Percentiles rank a stretch among this genome's conserved stretches.
These are phyloP conservation scores for Hyla sarda DNA, from an alignment of 2,113 vertebrate species.

Conservation along the genomic window DNA sequence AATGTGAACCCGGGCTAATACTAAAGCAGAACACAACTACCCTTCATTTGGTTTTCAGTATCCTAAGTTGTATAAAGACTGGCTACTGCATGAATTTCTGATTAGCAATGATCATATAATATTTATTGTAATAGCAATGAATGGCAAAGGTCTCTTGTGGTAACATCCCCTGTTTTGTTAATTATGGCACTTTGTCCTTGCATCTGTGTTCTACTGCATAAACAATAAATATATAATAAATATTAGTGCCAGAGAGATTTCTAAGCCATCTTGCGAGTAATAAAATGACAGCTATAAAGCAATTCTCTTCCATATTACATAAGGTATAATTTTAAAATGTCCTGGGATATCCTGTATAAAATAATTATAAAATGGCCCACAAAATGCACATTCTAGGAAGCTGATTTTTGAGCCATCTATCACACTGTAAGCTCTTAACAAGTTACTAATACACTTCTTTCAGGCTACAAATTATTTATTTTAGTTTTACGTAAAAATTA, in stretches of 20 bases:
- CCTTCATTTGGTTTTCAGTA: neutral
- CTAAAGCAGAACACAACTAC: neutral
- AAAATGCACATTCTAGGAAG: neutral
- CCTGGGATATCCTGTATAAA: constrained; percentile 24
- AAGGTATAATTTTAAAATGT: constrained; percentile 14
- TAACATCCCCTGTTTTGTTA: constrained; percentile 19
- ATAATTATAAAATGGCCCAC: constrained; percentile 10
- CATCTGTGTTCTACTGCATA: constrained; percentile 37
- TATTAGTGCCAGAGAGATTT: constrained; percentile 23
- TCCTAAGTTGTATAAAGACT: neutral
- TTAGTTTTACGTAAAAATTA: neutral
- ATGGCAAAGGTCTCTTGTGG: constrained; percentile 20
- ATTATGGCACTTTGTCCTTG: neutral
- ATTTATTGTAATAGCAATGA: constrained; percentile 17
- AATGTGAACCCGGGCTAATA: no score
- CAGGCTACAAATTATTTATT: constrained; percentile 14
- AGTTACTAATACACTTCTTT: neutral
- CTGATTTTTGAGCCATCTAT: neutral
- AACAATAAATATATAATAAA: constrained; percentile 43
- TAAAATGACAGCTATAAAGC: constrained; percentile 17
- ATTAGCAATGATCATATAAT: constrained; percentile 30
- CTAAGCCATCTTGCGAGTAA: constrained; percentile 15
- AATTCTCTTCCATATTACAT: constrained; percentile 28
- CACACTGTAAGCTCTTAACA: neutral
- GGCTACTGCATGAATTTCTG: constrained; percentile 41